phyloP scores from a whole-genome alignment of 2,797 vertebrate genomes.

The Borostomias antarcticus region DNA sequence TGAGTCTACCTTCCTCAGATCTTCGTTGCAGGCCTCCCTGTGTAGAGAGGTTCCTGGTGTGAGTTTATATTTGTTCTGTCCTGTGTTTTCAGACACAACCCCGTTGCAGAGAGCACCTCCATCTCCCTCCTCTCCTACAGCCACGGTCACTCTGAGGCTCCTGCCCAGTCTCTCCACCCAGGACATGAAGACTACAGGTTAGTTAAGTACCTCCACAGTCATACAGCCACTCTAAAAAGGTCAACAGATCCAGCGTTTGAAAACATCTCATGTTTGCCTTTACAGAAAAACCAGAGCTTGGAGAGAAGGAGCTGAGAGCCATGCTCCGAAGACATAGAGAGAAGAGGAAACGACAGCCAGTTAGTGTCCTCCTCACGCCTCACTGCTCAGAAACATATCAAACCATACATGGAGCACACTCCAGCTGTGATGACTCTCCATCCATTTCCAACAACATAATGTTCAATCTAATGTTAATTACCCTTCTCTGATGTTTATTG shows the following conservation, averaged over 20 bases:
- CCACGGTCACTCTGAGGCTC: slow-evolving; percentile 84
- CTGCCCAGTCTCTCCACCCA: slow-evolving; percentile 90
- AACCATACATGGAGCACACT: no score
- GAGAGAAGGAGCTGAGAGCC: slow-evolving; percentile 86
- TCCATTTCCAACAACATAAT: neutral
- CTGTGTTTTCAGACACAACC: slow-evolving; percentile 63
- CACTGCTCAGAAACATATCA: no score
- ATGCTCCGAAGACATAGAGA: slow-evolving; percentile 92
- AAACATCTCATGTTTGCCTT: slow-evolving; percentile 26
- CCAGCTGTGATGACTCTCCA: no score
- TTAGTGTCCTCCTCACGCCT: slow-evolving; percentile 67
- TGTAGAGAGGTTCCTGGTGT: no score
- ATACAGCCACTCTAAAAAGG: neutral
- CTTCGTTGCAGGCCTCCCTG: no score
- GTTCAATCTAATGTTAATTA: neutral
- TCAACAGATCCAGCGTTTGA: neutral
- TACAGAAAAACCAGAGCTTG: slow-evolving; percentile 89
- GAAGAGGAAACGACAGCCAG: slow-evolving; percentile 92
- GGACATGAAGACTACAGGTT: slow-evolving; percentile 95
- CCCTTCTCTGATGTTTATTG: neutral
- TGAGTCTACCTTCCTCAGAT: slow-evolving; percentile 53
- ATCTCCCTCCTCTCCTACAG: slow-evolving; percentile 80
- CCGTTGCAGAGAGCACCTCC: slow-evolving; percentile 76
- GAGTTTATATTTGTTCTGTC: neutral
- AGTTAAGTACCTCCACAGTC: slow-evolving; percentile 42